Evolutionary conservation across 2,113 vertebrate genomes (phyloP).

Genomic region (Crocuta crocuta): DNA sequence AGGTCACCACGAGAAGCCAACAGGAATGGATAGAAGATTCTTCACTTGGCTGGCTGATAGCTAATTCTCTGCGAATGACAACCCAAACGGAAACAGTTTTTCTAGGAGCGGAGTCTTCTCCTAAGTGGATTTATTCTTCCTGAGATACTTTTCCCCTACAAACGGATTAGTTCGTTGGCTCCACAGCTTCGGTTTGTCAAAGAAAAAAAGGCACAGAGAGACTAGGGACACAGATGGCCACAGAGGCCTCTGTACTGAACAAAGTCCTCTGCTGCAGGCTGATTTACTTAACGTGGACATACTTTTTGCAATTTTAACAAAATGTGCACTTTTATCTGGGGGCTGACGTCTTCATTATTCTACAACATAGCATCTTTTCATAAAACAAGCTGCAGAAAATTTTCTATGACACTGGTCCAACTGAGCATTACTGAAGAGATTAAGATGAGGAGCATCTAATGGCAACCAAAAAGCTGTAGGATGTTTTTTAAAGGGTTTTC

Average conservation of each 20-base stretch:
- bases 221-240: neutral
- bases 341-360: neutral
- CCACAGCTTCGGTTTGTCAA: constrained; percentile 6
- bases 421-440: constrained; percentile 79
- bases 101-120: neutral
- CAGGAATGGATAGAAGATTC: neutral
- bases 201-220: constrained; percentile 5
- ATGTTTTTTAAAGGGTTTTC: constrained; percentile 78
- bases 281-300: neutral
- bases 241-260: neutral
- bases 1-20: neutral
- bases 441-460: constrained; percentile 81
- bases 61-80: constrained; percentile 19
- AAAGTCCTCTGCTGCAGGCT: neutral
- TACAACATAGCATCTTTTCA: neutral
- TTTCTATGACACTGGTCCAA: constrained; percentile 83
- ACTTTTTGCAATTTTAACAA: neutral
- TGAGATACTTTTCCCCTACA: constrained; percentile 80
- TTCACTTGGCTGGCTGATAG: neutral
- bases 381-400: constrained; percentile 42
- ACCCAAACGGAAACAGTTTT: neutral
- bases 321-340: neutral
- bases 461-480: constrained; percentile 84
- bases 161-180: neutral
- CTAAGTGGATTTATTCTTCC: constrained; percentile 74